Conservation (phyloP, 2,888 invertebrate species). For the Parochlus steinenii region DNA sequence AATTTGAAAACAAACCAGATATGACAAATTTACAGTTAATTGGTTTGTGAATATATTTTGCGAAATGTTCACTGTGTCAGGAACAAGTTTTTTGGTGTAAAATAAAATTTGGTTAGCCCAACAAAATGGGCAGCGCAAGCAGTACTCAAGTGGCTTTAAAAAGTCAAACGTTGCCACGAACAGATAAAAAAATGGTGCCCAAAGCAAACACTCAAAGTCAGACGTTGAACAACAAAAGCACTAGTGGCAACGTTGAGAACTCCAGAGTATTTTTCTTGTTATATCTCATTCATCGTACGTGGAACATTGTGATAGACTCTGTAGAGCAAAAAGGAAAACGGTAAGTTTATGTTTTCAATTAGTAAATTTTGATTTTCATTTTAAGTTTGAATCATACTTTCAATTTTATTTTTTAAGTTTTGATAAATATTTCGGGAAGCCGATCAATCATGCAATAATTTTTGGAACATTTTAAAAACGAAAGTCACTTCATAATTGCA, state of each 20-base stretch:
- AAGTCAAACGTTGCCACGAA: constrained; percentile 11
- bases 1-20: no score
- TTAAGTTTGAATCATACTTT: not conserved
- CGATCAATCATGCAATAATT: not conserved
- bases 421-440: not conserved
- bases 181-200: constrained; percentile 7
- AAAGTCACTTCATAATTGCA: constrained; percentile 2
- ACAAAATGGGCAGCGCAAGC: no score
- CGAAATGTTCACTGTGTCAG: not conserved
- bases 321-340: constrained; percentile 37
- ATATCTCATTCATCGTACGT: constrained; percentile 51
- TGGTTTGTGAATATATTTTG: no score
- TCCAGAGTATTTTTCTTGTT: constrained; percentile 45
- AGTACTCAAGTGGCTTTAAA: no score
- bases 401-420: not conserved
- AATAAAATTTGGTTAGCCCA: no score
- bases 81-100: not conserved
- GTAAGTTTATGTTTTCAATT: constrained; percentile 23
- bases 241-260: constrained; percentile 28
- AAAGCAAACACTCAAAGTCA: constrained; percentile 6
- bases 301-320: constrained; percentile 47
- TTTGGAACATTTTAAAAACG: constrained; percentile 1
- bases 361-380: constrained; percentile 3
- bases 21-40: no score
- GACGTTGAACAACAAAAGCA: not conserved